Base-by-base conservation (phyloP, 2,797 vertebrate genomes). In the Cuniculus paca region DNA sequence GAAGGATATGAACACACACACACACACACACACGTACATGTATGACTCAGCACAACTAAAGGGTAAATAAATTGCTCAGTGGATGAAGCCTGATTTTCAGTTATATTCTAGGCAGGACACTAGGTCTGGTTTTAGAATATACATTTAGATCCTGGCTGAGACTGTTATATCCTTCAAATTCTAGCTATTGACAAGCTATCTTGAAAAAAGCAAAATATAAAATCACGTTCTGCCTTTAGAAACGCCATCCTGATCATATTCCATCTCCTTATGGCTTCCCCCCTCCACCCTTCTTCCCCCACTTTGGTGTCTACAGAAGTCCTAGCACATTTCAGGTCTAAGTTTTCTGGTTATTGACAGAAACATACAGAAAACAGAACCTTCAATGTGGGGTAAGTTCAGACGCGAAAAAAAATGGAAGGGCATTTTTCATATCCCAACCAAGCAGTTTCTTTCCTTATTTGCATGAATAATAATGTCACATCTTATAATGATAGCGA, bases 211-310 rank as follows among this genome's bases (percentile, higher is more conserved):
- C 0, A 61, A 88, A 65, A 45, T 31, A 94, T n/a, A 84, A 86
- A 89, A 61, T 1, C 39, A 70, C 88, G 12, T 45, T 91, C 36
- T 82, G 52, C 39, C 45, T 85, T 81, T 77, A 52, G 24, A 85
- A 52, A 54, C 12, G 13, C 36, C 2, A 17, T 14, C 3, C 3
- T 92, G 22, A 70, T 68, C 42, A 48, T 45, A 4, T 63, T 78
- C 2, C 1, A 24, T 28, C 61, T 74, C 31, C 26, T 11, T 89
- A 48, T 84, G 68, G 17, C 58, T 80, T 16, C 24, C 72, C 10
- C 8, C 42, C 45, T n/a, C 17, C 2, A 5, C 6, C 2, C 3
- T 2, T 3, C 3, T 48, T 48, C 11, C 16, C 45, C 3, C 11
- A 22, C 31, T 3, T 39, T 88, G 36, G 12, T 9, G 6, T 48